Conservation (phyloP, 2,888 invertebrate species). For the Rotaria socialis region DNA sequence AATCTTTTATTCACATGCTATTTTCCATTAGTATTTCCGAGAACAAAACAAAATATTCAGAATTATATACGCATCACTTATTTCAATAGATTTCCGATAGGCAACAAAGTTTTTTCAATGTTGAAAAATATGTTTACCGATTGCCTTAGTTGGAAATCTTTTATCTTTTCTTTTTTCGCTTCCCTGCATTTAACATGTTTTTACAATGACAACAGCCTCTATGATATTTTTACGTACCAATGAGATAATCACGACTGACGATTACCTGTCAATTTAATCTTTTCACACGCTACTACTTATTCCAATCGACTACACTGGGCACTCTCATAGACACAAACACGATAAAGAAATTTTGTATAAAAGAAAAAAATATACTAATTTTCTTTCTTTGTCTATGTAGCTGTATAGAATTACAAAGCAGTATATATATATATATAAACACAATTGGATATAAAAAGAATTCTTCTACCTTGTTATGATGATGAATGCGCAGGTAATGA, state of each 20-base stretch:
- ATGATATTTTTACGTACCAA: neutral
- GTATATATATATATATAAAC: neutral
- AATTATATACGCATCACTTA: neutral
- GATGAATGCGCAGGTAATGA: neutral
- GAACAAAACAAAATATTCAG: neutral
- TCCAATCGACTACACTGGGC: neutral
- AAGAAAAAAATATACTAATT: too few relatives aligned
- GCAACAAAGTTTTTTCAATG: neutral
- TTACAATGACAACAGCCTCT: neutral
- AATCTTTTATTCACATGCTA: neutral
- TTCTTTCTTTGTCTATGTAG: too few relatives aligned
- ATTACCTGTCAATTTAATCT: neutral
- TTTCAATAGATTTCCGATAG: neutral
- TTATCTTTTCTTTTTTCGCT: neutral
- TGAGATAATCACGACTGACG: neutral
- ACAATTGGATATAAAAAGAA: neutral
- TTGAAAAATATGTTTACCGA: too few relatives aligned
- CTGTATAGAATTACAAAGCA: neutral
- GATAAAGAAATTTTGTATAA: neutral
- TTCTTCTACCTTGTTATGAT: neutral
- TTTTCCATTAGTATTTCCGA: slow-evolving; percentile 3
- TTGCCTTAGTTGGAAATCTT: too few relatives aligned
- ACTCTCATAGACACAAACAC: neutral
- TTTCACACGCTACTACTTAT: neutral
- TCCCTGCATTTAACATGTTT: too few relatives aligned